Evolutionary conservation across 2,113 vertebrate genomes (phyloP), one percentile per base, ranked within the genome.

Genomic region (Chloroceryle aenea): DNA sequence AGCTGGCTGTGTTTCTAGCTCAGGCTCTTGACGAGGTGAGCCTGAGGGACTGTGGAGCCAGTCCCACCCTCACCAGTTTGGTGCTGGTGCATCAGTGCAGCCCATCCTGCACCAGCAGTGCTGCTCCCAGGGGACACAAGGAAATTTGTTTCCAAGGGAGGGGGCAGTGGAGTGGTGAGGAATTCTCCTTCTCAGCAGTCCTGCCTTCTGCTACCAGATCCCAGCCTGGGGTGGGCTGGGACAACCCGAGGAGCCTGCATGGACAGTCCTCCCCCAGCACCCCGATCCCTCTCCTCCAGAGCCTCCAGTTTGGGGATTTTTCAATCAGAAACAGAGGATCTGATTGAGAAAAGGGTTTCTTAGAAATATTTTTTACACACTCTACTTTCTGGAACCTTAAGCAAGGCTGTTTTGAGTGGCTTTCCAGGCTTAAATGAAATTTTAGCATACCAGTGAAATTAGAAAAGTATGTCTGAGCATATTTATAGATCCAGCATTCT

Each of bases 41-140:
- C 32, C 26, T 1, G 4, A 32, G 42, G 71, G 34, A 25, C 16
- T 2, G 3, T 38, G 3, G 9, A 19, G 29, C 50, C 11, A 0
- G 12, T 59, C 12, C 9, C 19, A 7, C 14, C 45, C 48, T 20
- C 23, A 2, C 50, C 2, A 13, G 15, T n/a, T 11, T 22, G 74
- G 66, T 40, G 85, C 21, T 4, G 4, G n/a, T 9, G 4, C 13
- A 2, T 25, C 3, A 5, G 34, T 22, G 34, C 66, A 18, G 34
- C 30, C 22, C 34, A 4, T 32, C 42, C 40, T 3, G 8, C 4
- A 3, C 59, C 30, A 3, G 32, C 62, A 30, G 17, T 23, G 2
- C 69, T 11, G 18, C 50, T 38, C 50, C 59, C 3, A 2, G 14
- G 42, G 20, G 9, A 29, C 25, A 36, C 18, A 18, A 12, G 17